Evolutionary conservation across 2,888 invertebrate genomes (phyloP).

Genomic region (Drosophila buzzatii): DNA sequence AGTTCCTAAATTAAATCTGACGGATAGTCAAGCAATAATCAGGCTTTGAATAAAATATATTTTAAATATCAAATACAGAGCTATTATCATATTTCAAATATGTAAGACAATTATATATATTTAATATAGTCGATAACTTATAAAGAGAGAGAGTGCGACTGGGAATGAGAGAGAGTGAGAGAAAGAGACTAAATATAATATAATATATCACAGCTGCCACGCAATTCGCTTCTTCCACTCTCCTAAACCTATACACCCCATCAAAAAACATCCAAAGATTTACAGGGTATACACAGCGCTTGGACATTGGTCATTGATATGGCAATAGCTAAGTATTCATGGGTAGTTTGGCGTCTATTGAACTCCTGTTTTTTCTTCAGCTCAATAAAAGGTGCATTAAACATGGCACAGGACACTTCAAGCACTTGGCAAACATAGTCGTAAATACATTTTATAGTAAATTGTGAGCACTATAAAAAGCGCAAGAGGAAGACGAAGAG

Average conservation of each 20-base stretch:
- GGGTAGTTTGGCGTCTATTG: slow-evolving; percentile 60
- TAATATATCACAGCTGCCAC: neutral
- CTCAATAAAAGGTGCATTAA: slow-evolving; percentile 79
- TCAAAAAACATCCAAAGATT: neutral
- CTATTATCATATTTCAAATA: no score
- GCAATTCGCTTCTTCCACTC: neutral
- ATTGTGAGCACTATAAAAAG: slow-evolving; percentile 67
- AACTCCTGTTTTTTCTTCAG: slow-evolving; percentile 74
- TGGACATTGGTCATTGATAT: slow-evolving; percentile 43
- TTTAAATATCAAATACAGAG: neutral
- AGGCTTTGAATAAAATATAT: neutral
- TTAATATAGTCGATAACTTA: neutral
- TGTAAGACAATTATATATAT: no score
- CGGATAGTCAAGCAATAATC: no score
- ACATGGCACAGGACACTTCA: slow-evolving; percentile 54
- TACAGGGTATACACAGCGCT: neutral
- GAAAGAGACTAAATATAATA: neutral
- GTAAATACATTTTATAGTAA: slow-evolving; percentile 79
- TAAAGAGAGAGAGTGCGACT: neutral
- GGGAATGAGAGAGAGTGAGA: no score
- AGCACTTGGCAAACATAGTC: slow-evolving; percentile 74
- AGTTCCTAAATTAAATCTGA: neutral
- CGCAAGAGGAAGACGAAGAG: slow-evolving; percentile 11
- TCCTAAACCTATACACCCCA: neutral
- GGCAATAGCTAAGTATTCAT: slow-evolving; percentile 12